Evolutionary conservation across 2,888 invertebrate species (phyloP), one percentile per base, ranked within the genome.

Genomic region (Tiphia femorata): DNA sequence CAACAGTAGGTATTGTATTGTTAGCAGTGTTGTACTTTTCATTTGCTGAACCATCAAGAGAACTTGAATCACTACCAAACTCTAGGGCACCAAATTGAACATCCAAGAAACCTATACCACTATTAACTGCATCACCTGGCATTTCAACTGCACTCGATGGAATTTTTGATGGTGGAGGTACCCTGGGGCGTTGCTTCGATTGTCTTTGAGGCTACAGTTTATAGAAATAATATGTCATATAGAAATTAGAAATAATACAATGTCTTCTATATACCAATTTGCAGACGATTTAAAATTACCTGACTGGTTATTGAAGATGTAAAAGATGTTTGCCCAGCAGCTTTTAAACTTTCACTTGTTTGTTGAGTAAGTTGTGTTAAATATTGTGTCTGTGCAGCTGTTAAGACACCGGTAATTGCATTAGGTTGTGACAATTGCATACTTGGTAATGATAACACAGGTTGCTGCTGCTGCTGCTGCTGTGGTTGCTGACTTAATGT

Each of bases 81-180:
- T 96, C 96, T 70, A 96, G 86, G 2, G 92, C 95, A 25, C 96
- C 96, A 84, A 97, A 97, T 86, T 97, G 96, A 65, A 97, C 95
- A 85, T 97, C 97, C 70, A 97, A 87, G 83, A 92, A 91, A 63
- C 88, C 89, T 66, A 90, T 89, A 64, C 89, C 90, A 58, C 89
- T 89, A 77, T 90, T 91, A 10, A 90, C 86, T 54, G 92, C 87
- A 75, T 95, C 95, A 62, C 94, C 96, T 0, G 97, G 97, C 97
- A 97, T 97, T 85, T 97, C 97, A 30, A 98, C 97, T 17, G 97
- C 97, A 53, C 92, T 92, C 48, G 94, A 88, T 35, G 97, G 97
- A 77, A 98, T 98, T 92, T 96, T 84, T 6, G 84, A 79, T 23
- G 83, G 83, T 5, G 83, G 84, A 29, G 83, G 83, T 21, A 80